A percentile compares a stretch with the other conserved stretches of the same genome.
phyloP scores from a whole-genome alignment of 2,888 invertebrate species.

The Cylloceria caligata region DNA sequence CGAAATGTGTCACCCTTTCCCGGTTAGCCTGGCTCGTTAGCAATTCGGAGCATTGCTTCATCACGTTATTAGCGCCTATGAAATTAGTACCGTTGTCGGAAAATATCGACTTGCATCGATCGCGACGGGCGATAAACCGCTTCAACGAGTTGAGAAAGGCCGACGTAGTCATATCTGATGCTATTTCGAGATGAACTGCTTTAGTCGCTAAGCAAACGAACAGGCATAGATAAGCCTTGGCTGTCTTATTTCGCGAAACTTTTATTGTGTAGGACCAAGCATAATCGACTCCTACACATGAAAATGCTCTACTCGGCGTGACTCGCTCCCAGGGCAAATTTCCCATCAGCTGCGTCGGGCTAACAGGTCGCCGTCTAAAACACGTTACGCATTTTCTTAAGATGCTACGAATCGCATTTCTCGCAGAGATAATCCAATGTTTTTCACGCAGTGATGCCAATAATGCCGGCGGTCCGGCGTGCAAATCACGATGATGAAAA shows the following conservation, averaged over 20 bases:
- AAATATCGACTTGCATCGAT: constrained; percentile 38
- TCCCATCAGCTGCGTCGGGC: constrained; percentile 47
- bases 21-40: constrained; percentile 25
- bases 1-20: constrained; percentile 34
- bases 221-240: constrained; percentile 44
- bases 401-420: constrained; percentile 13
- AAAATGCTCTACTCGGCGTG: constrained; percentile 44
- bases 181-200: constrained; percentile 56
- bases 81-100: constrained; percentile 67
- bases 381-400: constrained; percentile 44
- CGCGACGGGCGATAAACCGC: constrained; percentile 56
- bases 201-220: constrained; percentile 63
- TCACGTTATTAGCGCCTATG: constrained; percentile 55
- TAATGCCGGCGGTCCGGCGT: constrained; percentile 49
- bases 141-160: constrained; percentile 58
- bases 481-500: constrained; percentile 52
- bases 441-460: constrained; percentile 40
- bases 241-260: constrained; percentile 53
- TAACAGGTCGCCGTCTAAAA: constrained; percentile 38
- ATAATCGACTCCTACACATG: constrained; percentile 50
- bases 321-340: constrained; percentile 41
- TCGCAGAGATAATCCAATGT: constrained; percentile 64
- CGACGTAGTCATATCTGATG: constrained; percentile 36
- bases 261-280: constrained; percentile 41
- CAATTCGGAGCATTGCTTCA: constrained; percentile 43